phyloP scores from a whole-genome alignment of 2,888 invertebrate species.

The Lepidonotus clava region DNA sequence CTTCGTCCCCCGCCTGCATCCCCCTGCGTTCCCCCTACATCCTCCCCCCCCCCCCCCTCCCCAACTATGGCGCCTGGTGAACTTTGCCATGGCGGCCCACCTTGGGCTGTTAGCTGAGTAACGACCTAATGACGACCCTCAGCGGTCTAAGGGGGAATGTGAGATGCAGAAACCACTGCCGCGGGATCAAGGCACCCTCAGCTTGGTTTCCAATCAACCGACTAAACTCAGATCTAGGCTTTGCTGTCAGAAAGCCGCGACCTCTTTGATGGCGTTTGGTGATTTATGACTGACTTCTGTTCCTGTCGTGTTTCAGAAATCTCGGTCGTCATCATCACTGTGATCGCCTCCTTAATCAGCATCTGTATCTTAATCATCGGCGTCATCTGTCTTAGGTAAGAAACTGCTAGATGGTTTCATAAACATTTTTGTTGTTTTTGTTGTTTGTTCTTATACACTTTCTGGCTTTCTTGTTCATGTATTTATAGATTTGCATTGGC shows the following conservation, averaged over 20 bases:
- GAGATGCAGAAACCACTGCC: not conserved
- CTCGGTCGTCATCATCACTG: conserved; percentile 53
- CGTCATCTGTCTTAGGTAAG: conserved; percentile 53
- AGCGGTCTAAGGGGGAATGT: not conserved
- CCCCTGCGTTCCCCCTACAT: no score
- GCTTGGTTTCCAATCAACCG: not conserved
- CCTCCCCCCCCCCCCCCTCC: no score
- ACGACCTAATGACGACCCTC: not conserved
- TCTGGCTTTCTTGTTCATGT: no score
- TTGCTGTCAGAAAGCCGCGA: not conserved
- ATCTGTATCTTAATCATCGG: conserved; percentile 53
- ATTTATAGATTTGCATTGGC: no score
- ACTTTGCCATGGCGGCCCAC: not conserved
- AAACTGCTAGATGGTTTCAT: not conserved
- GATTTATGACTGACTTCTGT: no score
- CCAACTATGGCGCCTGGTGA: not conserved
- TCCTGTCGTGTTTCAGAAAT: conserved; percentile 42
- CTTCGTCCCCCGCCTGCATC: no score
- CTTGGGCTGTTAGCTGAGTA: no score
- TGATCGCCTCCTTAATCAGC: conserved; percentile 54
- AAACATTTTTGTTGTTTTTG: no score
- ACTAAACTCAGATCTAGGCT: not conserved
- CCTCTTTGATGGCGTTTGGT: no score
- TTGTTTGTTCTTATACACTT: no score
- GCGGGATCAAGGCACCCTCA: not conserved